Base-by-base conservation (phyloP, 2,888 invertebrate species). In the Nephrotoma appendiculata region DNA sequence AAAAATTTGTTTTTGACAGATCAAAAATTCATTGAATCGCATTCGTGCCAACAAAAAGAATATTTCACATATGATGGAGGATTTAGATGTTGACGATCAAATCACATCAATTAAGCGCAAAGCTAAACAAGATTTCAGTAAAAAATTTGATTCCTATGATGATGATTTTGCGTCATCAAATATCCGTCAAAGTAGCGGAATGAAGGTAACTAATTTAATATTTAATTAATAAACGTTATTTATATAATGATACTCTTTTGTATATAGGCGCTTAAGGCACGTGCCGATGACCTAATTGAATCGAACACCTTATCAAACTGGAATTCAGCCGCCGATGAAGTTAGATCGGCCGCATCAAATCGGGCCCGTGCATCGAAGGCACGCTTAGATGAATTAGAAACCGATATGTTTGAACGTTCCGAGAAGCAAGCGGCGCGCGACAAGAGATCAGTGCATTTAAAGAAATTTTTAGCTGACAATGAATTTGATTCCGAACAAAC, bases 331-430 rank as follows among this genome's bases (percentile, higher is more conserved):
- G 45, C 43, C 42, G 86, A 86, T 42, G 84, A 84, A 42, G 42
- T 84, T n/a, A 84, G 42, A 84, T 84, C 92, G 87, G 94, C 94
- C 0, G 95, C 96, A 0, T 93, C 93, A 31, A 92, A 93, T 85
- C 91, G 96, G 86, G 96, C 95, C 0, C 94, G 93, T 89, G 94
- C 93, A 43, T 93, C 94, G 1, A 93, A 95, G 88, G 95, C 95
- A 9, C 93, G 96, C 86, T 92, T 96, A 19, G 93, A 93, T 52
- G 96, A 96, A 89, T 92, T 96, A 83, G 96, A 96, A 89, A 94
- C 94, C 86, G 96, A 96, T 91, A 95, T 96, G 95, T 93, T 94
- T 83, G 95, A 94, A 88, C 91, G 96, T 87, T 94, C 92, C 19
- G 95, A 95, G 89, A 93, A 94, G 89, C 94, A 94, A 89, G 94